phyloP scores from a whole-genome alignment of 2,888 invertebrate species.

The Eupeodes latifasciatus region DNA sequence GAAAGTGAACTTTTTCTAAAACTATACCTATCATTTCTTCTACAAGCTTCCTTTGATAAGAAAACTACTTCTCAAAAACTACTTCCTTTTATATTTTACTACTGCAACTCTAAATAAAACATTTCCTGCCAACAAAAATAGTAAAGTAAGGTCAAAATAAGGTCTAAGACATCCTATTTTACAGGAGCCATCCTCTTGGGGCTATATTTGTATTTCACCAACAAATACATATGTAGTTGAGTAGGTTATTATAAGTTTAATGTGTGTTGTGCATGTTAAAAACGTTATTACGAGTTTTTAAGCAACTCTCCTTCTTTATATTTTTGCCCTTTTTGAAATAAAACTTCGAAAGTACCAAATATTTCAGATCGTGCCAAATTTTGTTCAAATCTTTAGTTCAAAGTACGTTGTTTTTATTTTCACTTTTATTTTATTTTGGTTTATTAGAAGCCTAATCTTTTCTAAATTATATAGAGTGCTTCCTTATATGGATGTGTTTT shows the following conservation, averaged over 20 bases:
- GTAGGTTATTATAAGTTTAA: constrained; percentile 26
- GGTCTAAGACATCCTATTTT: constrained; percentile 2
- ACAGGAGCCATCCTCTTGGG: not conserved
- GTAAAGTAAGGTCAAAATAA: not conserved
- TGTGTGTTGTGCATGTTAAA: constrained; percentile 33
- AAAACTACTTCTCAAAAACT: not conserved
- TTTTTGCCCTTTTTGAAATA: not conserved
- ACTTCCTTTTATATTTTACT: not conserved
- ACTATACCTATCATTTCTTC: too few relatives aligned
- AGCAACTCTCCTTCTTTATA: not conserved
- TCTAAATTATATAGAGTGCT: constrained; percentile 37
- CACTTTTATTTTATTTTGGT: not conserved
- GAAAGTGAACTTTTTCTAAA: too few relatives aligned
- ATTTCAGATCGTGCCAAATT: constrained; percentile 32
- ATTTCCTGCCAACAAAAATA: not conserved
- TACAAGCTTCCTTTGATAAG: too few relatives aligned
- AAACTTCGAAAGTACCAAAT: not conserved
- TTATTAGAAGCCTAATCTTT: constrained; percentile 23
- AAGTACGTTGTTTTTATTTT: constrained; percentile 4
- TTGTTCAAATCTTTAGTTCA: constrained; percentile 18
- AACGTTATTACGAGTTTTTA: constrained; percentile 31
- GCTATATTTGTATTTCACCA: not conserved
- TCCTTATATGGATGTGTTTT: constrained; percentile 9
- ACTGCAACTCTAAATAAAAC: not conserved
- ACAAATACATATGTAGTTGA: not conserved